Base-by-base conservation (phyloP, 2,797 vertebrate genomes). In the Clarias platycephalus region DNA sequence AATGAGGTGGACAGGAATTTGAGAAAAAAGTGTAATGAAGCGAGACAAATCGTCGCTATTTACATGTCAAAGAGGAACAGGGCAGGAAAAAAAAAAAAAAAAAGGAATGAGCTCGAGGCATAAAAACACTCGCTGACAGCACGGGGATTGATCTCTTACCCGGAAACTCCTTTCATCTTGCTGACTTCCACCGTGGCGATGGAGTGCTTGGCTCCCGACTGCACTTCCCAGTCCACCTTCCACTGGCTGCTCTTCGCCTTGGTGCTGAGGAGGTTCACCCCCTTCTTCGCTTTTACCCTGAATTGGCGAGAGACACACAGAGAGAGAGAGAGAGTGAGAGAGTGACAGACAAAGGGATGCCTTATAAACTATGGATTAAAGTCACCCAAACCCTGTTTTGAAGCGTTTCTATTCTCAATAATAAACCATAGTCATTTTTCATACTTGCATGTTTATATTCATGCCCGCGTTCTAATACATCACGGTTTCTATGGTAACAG, bases 281-380 rank as follows among this genome's bases (percentile, higher is more conserved):
- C 98, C 83, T 99, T 99, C 94, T 99, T 99, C 34, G 98, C 98
- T 91, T 99, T 99, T 91, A 99, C 97, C 93, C 98, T 99, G 93
- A 1, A 87, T 71, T n/a, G 55, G 67, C 20, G 87, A 72, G 24
- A 75, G 70, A 76, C 20, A 81, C 67, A 31, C 89, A 68, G n/a
- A 63, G 62, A 75, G 22, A 31, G 89, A 68, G n/a, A 63, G 62
- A 75, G 22, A 75, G 67, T 37, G 0, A 76, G 88, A 89, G 81
- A 74, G 18, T 4, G 34, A n/a, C 22, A 78, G 22, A 63, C 58
- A 63, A 58, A 5, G 5, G 2, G 57, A 26, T 4, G 13, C 15
- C 37, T 79, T 79, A 63, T 79, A 20, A 79, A 64, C 60, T 79
- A 64, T 64, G 77, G 16, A 79, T 79, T 79, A 79, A 79, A 79